phyloP scores from a whole-genome alignment of 2,888 invertebrate genomes.

The Monochamus alternatus region DNA sequence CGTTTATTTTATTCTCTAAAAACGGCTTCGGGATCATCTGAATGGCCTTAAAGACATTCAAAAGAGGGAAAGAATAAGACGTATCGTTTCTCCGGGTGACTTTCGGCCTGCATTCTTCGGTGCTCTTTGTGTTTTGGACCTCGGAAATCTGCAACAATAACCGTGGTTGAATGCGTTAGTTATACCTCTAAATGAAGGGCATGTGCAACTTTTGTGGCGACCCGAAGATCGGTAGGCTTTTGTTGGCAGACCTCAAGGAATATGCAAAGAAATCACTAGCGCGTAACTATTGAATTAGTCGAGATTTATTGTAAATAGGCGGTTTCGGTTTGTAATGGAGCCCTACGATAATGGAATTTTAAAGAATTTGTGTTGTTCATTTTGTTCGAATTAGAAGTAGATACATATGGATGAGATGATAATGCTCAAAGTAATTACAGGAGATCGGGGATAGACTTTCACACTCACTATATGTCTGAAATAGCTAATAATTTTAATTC shows the following conservation, averaged over 20 bases:
- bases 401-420: no score
- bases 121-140: constrained; percentile 39
- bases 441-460: no score
- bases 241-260: constrained; percentile 33
- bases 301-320: constrained; percentile 38
- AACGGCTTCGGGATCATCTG: constrained; percentile 1
- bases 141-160: constrained; percentile 53
- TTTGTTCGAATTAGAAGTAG: no score
- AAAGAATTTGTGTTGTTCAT: neutral
- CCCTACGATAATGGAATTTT: constrained; percentile 28
- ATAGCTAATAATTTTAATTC: no score
- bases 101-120: constrained; percentile 36
- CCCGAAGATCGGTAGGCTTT: constrained; percentile 33
- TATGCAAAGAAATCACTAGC: constrained; percentile 19
- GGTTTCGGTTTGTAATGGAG: constrained; percentile 30
- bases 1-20: neutral
- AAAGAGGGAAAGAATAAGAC: constrained; percentile 44
- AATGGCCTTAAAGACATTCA: constrained; percentile 41
- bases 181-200: constrained; percentile 53
- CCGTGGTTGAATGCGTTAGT: constrained; percentile 51
- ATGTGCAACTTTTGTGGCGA: constrained; percentile 47
- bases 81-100: constrained; percentile 43
- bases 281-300: constrained; percentile 27
- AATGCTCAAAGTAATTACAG: no score
- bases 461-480: no score